Conservation (phyloP, 2,797 vertebrate genomes). For the Pteropus rufus region DNA sequence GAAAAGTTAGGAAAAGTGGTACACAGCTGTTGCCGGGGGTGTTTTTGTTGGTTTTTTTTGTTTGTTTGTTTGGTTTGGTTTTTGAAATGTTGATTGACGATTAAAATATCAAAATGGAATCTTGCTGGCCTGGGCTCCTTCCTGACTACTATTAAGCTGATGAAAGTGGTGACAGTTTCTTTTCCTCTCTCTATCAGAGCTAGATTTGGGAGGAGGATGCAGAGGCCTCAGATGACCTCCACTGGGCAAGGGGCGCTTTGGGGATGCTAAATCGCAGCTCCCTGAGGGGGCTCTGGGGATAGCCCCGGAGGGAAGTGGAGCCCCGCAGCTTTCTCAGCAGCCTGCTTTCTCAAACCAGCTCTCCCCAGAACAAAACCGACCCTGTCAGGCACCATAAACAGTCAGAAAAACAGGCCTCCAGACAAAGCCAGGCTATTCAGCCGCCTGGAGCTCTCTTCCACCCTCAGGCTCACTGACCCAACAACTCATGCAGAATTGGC, state of each 20-base stretch:
- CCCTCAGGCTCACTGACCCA: not conserved
- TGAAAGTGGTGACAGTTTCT: not conserved
- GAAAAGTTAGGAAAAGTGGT: not conserved
- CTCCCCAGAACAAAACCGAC: slow-evolving; percentile 60
- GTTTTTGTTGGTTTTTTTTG: not conserved
- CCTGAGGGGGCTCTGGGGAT: not conserved
- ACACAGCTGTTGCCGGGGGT: not conserved
- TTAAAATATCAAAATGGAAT: slow-evolving; percentile 14
- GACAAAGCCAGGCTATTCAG: slow-evolving; percentile 61
- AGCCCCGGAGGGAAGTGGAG: not conserved
- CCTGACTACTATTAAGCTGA: not conserved
- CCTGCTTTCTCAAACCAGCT: not conserved
- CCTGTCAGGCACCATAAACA: slow-evolving; percentile 40
- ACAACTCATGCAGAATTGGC: not conserved
- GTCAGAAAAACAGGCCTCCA: slow-evolving; percentile 8
- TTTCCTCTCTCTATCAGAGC: not conserved
- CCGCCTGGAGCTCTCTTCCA: not conserved
- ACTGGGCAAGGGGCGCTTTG: not conserved
- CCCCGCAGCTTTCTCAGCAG: not conserved
- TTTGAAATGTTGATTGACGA: not conserved
- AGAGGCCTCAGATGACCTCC: slow-evolving; percentile 53
- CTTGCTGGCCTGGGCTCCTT: not conserved
- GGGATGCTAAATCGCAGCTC: not conserved
- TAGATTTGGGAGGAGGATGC: not conserved
- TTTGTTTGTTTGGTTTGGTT: not conserved